Percentiles rank a stretch among this genome's conserved stretches.
These are phyloP conservation scores for Saccopteryx leptura DNA, from an alignment of 2,113 vertebrate genomes.

Conservation along the genomic window DNA sequence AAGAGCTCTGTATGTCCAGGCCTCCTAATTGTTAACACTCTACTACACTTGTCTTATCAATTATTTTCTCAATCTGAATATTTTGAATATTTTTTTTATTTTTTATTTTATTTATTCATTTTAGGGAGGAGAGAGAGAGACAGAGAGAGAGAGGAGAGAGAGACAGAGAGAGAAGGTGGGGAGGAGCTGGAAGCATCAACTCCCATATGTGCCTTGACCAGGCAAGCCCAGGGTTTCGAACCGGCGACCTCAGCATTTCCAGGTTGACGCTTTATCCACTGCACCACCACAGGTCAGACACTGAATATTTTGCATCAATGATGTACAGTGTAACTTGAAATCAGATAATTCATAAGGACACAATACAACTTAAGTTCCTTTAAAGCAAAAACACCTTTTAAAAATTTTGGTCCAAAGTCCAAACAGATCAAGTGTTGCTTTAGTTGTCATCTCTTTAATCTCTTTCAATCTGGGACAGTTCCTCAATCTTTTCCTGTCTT, in stretches of 20 bases:
- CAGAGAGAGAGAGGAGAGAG: no score
- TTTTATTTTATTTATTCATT: no score
- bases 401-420: neutral
- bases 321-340: neutral
- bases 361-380: neutral
- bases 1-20: neutral
- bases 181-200: no score
- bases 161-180: no score
- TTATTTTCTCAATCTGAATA: neutral
- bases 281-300: neutral
- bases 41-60: neutral
- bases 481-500: neutral
- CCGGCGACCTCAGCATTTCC: no score
- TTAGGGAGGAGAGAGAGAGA: no score
- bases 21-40: neutral
- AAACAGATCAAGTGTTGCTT: neutral
- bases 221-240: no score
- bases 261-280: no score
- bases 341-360: neutral
- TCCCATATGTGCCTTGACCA: no score
- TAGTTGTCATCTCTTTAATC: neutral
- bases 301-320: neutral
- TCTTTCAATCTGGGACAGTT: neutral
- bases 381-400: constrained; percentile 12
- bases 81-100: no score